Evolutionary conservation across 1,140 invertebrate genomes (phyloP).

Genomic region (Druon quercuslanigerum): DNA sequence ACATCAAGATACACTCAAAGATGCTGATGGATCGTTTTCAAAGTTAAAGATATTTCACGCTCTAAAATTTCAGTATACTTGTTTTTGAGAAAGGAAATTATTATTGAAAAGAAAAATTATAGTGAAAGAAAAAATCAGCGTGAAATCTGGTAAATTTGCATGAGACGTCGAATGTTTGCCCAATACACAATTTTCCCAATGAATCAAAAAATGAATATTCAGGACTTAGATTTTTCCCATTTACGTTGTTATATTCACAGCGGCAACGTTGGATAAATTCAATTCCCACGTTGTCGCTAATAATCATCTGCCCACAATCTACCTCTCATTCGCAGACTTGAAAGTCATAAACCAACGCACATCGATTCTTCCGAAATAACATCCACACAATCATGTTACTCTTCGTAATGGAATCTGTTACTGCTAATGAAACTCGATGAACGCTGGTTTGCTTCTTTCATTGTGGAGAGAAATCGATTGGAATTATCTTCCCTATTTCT

Average conservation of each 20-base stretch:
- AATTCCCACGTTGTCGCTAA: conserved; percentile 1
- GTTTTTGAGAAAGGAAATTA: no score
- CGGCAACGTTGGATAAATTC: background rate
- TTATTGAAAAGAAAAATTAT: background rate
- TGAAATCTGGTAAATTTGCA: conserved; percentile 12
- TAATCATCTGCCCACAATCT: no score
- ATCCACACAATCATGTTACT: no score
- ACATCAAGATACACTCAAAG: conserved; percentile 6
- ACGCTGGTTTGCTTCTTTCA: no score
- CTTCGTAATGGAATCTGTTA: no score
- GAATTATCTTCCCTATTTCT: no score
- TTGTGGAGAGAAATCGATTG: no score
- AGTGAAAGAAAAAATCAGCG: background rate
- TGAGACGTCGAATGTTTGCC: background rate
- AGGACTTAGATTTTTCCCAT: conserved; percentile 3
- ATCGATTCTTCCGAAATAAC: no score
- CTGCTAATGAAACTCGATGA: no score
- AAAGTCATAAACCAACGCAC: no score
- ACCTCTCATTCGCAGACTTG: no score
- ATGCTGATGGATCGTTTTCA: conserved; percentile 19
- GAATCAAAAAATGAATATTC: background rate
- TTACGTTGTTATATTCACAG: background rate
- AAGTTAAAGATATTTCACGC: background rate
- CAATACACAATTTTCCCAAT: background rate
- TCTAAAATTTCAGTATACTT: background rate